Evolutionary conservation across 2,888 invertebrate species (phyloP), one percentile per base, ranked within the genome.

Genomic region (Ptilodon capucinus): DNA sequence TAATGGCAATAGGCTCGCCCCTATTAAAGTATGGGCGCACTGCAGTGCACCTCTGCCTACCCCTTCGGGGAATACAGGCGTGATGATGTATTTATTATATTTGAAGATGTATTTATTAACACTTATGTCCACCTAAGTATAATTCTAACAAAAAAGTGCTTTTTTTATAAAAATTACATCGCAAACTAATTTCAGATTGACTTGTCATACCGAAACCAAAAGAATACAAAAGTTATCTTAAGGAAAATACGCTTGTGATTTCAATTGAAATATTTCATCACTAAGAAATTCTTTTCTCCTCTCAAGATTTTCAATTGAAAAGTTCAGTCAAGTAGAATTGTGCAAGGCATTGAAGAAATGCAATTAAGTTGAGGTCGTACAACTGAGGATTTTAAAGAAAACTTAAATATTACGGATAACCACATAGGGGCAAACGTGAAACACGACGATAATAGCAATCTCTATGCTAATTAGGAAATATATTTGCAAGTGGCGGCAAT

Each of bases 381-480:
- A 34, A 5, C 32, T 32, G 18, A 32, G 4, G 14, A 8, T 5
- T 7, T 14, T 14, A 6, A 2, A 34, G 8, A 34, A 14, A 7
- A 14, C 34, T 4, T 34, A 14, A 14, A 18, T 11, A 36, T 5
- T 18, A 36, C 39, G 34, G 45, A 6, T 44, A 62, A 59, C 41
- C 40, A 49, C 50, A 53, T 40, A 34, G 40, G n/a, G 32, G 38
- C 34, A 44, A 35, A 42, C 28, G 25, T 25, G 42, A 48, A 40
- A 49, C 49, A 56, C 44, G 51, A 49, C 42, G 44, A 47, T 40
- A 56, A 48, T 48, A 50, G 51, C 48, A 34, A 60, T 64, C 48
- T 44, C 42, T 53, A 64, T 60, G 62, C 49, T 51, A 64, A 64
- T 53, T 14, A 30, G 39, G 34, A 46, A 47, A 64, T 64, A 49